These are phyloP conservation scores for Drosophila leonis DNA, from an alignment of 2,888 invertebrate genomes.

Conservation along the genomic window DNA sequence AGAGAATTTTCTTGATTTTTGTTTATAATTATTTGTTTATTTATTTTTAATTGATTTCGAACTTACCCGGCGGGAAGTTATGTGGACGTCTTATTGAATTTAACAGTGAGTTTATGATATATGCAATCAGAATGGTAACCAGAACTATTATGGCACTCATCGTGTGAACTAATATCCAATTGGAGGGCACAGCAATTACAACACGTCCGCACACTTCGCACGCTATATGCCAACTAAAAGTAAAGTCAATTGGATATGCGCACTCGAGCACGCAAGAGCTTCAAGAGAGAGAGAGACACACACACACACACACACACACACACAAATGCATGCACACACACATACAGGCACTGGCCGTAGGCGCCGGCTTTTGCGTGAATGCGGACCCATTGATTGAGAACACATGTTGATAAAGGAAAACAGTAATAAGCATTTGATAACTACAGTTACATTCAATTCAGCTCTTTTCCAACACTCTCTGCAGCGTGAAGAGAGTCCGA, in stretches of 20 bases:
- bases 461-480: background rate
- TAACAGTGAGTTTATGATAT: conserved; percentile 66
- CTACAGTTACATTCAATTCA: background rate
- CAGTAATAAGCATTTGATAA: conserved; percentile 16
- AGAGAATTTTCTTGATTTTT: background rate
- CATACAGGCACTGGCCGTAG: background rate
- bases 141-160: conserved; percentile 77
- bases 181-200: background rate
- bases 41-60: background rate
- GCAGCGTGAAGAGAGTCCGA: background rate
- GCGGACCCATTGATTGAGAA: conserved; percentile 55
- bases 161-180: background rate
- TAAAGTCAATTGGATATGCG: conserved; percentile 40
- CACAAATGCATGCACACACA: background rate
- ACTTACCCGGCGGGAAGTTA: conserved; percentile 83
- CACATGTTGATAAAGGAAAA: conserved; percentile 47
- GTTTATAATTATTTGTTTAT: background rate
- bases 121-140: conserved; percentile 60
- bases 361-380: conserved; percentile 51
- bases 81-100: conserved; percentile 73
- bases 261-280: conserved; percentile 8
- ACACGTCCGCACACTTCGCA: conserved; percentile 44
- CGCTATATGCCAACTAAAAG: conserved; percentile 61
- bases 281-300: background rate
- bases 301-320: background rate